These are phyloP conservation scores for Coptodon rendalli DNA, from an alignment of 2,113 vertebrate genomes.

Conservation along the genomic window DNA sequence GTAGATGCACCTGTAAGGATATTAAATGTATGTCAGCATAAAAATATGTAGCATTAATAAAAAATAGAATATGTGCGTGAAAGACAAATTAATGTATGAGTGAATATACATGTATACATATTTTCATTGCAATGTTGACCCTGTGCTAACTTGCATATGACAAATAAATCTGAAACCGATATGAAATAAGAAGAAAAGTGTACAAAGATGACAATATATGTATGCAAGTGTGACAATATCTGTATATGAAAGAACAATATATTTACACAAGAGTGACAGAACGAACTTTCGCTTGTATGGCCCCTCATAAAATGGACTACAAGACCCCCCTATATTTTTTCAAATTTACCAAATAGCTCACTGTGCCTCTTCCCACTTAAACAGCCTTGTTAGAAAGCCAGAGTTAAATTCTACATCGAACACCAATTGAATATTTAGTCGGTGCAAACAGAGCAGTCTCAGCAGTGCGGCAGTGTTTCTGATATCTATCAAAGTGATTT, in stretches of 20 bases:
- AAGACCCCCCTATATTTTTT: neutral
- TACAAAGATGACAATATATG: neutral
- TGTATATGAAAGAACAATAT: neutral
- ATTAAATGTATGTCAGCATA: neutral
- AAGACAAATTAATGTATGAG: neutral
- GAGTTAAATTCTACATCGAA: neutral
- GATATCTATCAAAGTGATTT: conserved; percentile 55
- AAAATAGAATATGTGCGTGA: neutral
- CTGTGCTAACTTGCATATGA: neutral
- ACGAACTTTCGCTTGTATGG: neutral
- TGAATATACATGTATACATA: neutral
- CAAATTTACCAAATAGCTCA: neutral
- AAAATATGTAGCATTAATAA: neutral
- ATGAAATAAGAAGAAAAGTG: neutral
- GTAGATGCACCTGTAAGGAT: neutral
- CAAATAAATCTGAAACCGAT: neutral
- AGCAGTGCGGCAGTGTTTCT: neutral
- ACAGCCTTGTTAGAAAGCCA: neutral
- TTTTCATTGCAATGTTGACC: neutral
- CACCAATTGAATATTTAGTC: neutral
- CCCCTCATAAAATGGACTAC: neutral
- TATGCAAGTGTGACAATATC: neutral
- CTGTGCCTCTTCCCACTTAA: neutral
- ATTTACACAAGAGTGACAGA: neutral
- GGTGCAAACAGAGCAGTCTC: neutral